Conservation (phyloP, 2,113 vertebrate species). For the Ciconia boyciana region DNA sequence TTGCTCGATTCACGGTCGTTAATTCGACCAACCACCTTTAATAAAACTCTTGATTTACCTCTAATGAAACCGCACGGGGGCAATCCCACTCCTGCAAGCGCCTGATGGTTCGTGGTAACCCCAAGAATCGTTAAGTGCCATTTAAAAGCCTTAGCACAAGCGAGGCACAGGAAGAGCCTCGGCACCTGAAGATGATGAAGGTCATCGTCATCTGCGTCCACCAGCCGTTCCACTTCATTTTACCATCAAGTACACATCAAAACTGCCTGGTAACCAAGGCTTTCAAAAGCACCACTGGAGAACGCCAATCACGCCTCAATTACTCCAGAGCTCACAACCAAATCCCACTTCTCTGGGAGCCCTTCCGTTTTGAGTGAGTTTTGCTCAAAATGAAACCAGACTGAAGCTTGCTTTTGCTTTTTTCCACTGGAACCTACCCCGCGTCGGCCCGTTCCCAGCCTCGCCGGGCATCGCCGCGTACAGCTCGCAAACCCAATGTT, state of each 20-base stretch:
- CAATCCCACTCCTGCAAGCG: rapidly evolving
- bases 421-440: not conserved
- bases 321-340: not conserved
- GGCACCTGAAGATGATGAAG: not conserved
- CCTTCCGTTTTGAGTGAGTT: rapidly evolving
- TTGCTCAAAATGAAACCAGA: rapidly evolving
- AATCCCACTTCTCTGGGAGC: not conserved
- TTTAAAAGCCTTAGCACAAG: too few relatives aligned
- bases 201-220: not conserved
- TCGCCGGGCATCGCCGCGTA: rapidly evolving
- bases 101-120: rapidly evolving
- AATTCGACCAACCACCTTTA: not conserved
- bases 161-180: not conserved
- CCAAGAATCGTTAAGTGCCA: not conserved
- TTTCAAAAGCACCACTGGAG: not conserved
- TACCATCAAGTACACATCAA: rapidly evolving
- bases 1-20: not conserved
- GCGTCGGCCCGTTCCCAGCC: too few relatives aligned
- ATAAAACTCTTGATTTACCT: too few relatives aligned
- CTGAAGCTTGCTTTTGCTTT: not conserved
- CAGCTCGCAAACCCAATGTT: rapidly evolving
- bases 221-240: not conserved
- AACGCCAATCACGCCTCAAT: not conserved
- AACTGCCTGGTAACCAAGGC: not conserved
- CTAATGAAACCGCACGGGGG: rapidly evolving